Evolutionary conservation across 1,140 invertebrate species (phyloP), one percentile per base, ranked within the genome.

Genomic region (Bilobella aurantiaca): DNA sequence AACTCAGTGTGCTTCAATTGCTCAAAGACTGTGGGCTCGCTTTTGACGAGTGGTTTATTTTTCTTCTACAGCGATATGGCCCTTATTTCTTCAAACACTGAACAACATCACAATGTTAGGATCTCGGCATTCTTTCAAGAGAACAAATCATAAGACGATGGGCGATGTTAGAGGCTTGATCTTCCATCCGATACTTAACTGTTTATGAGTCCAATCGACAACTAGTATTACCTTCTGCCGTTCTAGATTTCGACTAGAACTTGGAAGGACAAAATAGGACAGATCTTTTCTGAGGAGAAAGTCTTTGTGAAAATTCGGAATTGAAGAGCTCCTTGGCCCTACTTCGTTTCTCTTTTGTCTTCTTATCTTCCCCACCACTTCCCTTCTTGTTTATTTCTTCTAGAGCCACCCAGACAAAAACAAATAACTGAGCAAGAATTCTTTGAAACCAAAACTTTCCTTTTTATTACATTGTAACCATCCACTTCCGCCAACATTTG

Each of bases 111-210:
- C 8, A 42, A 42, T 12, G 34, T 12, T 12, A 42, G 34, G 8
- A 42, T 18, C 8, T 42, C 8, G 18, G 34, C 8, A 42, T 18
- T 42, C 18, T 42, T 8, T 42, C 34, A 53, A 53, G 49, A 23
- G 21, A 53, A 53, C 49, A 65, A 65, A 65, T 65, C 61, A 65
- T 58, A 53, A 53, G 60, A 42, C 34, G 42, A 42, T 65, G 58
- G 58, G 58, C 58, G 5, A 60, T 65, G 49, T 65, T 58, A 65
- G n/a, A n/a, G 64, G 60, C 25, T 65, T 65, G 64, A 65, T 65
- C 64, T 65, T 56, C 61, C 58, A 61, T 65, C 61, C 60, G 64
- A 65, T 65, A 28, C 46, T 61, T 42, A 61, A 61, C 34, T 65
- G 60, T 65, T 65, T 65, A 65, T 65, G 58, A 61, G 64, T 65